phyloP scores from a whole-genome alignment of 1,140 invertebrate genomes.

The Whitmania pigra region DNA sequence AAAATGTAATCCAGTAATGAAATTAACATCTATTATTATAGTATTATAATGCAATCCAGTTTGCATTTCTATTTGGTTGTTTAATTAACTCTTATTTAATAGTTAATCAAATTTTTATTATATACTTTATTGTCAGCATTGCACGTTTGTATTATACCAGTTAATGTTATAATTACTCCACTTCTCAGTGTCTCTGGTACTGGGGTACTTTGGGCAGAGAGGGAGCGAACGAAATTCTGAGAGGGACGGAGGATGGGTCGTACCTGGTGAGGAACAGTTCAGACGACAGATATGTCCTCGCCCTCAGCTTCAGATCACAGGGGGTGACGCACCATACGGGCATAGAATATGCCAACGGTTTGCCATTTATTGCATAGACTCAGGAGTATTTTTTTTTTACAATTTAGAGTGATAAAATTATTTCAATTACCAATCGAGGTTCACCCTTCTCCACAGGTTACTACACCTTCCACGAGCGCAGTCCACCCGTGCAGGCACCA shows the following conservation, averaged over 20 bases:
- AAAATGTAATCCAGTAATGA: too few relatives aligned
- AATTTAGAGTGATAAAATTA: too few relatives aligned
- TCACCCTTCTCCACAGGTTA: not conserved
- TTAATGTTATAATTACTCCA: too few relatives aligned
- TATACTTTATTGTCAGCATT: too few relatives aligned
- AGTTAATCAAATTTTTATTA: too few relatives aligned
- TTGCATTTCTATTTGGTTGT: too few relatives aligned
- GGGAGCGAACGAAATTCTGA: constrained; percentile 79
- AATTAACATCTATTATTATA: too few relatives aligned
- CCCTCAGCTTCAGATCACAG: constrained; percentile 85
- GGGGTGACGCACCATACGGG: constrained; percentile 80
- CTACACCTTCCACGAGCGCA: not conserved
- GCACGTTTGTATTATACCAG: too few relatives aligned
- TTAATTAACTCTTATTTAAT: too few relatives aligned
- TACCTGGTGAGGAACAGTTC: constrained; percentile 94
- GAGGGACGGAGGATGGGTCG: constrained; percentile 75
- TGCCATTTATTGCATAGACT: not conserved
- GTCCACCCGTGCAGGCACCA: not conserved
- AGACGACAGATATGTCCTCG: constrained; percentile 93
- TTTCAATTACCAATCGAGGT: too few relatives aligned
- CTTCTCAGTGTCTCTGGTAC: constrained; percentile 62
- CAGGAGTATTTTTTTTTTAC: too few relatives aligned
- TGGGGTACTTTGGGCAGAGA: constrained; percentile 92
- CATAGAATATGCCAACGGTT: constrained; percentile 94
- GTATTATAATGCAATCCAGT: too few relatives aligned